These are phyloP conservation scores for Parnassius mnemosyne DNA, from an alignment of 2,888 invertebrate species.

Conservation along the genomic window DNA sequence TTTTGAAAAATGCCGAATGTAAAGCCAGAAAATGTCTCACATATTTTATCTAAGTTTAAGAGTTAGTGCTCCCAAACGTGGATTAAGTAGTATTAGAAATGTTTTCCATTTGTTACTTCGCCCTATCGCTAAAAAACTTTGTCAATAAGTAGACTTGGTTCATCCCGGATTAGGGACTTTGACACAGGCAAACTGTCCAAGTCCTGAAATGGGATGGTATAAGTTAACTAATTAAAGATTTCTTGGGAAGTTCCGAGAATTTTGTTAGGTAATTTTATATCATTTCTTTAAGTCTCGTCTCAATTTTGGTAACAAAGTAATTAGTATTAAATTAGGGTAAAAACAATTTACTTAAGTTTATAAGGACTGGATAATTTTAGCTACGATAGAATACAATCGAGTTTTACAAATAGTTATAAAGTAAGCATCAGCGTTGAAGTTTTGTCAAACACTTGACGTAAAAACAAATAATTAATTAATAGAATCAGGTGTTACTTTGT, in stretches of 20 bases:
- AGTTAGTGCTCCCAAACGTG: not conserved
- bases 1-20: too few relatives aligned
- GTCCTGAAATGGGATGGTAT: not conserved
- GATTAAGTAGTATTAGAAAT: slow-evolving; percentile 7
- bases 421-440: too few relatives aligned
- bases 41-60: too few relatives aligned
- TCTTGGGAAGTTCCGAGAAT: slow-evolving; percentile 4
- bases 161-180: slow-evolving; percentile 4
- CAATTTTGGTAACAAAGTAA: not conserved
- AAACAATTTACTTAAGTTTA: too few relatives aligned
- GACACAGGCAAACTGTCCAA: slow-evolving; percentile 3
- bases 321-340: too few relatives aligned
- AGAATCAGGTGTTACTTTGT: too few relatives aligned
- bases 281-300: not conserved
- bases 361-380: too few relatives aligned
- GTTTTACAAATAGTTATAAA: too few relatives aligned
- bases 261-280: not conserved
- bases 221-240: slow-evolving; percentile 14
- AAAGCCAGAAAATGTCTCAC: too few relatives aligned
- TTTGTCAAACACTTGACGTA: too few relatives aligned
- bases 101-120: slow-evolving; percentile 10
- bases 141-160: slow-evolving; percentile 19
- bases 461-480: too few relatives aligned
- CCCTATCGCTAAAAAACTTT: slow-evolving; percentile 18
- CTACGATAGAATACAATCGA: too few relatives aligned